These are phyloP conservation scores for Mythimna ferrago DNA, from an alignment of 2,888 invertebrate species.

Conservation along the genomic window DNA sequence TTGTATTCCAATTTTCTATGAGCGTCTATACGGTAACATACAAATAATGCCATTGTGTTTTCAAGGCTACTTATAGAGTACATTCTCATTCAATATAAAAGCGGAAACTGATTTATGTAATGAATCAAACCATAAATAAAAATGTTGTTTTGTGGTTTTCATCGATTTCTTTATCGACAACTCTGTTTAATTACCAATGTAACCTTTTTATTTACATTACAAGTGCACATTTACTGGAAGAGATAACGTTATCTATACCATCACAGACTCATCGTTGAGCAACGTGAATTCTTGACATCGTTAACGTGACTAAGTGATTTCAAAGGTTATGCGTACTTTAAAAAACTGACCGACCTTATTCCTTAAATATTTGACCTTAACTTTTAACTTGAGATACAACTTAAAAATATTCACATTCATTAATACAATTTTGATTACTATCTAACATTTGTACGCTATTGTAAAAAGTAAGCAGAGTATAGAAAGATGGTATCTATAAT, in stretches of 20 bases:
- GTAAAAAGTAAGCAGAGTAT: conserved; percentile 40
- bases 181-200: conserved; percentile 8
- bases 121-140: not conserved
- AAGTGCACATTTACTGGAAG: conserved; percentile 33
- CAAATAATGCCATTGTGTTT: conserved; percentile 43
- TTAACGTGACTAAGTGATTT: conserved; percentile 38
- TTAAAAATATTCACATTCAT: conserved; percentile 24
- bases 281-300: conserved; percentile 38
- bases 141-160: not conserved
- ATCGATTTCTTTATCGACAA: conserved; percentile 8
- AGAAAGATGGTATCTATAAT: conserved; percentile 22
- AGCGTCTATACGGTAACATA: conserved; percentile 22
- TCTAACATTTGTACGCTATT: conserved; percentile 25
- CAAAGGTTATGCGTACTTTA: not conserved
- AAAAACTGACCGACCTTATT: conserved; percentile 43
- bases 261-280: conserved; percentile 38
- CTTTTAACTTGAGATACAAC: conserved; percentile 10
- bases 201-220: conserved; percentile 19
- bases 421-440: conserved; percentile 29
- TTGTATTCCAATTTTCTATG: conserved; percentile 46
- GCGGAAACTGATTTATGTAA: not conserved
- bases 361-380: conserved; percentile 37
- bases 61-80: conserved; percentile 19
- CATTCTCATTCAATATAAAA: conserved; percentile 16
- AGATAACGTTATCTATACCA: conserved; percentile 47